Percentiles rank a stretch among this genome's conserved stretches.
These are phyloP conservation scores for Nilaparvata lugens DNA, from an alignment of 1,140 invertebrate genomes.

Conservation along the genomic window DNA sequence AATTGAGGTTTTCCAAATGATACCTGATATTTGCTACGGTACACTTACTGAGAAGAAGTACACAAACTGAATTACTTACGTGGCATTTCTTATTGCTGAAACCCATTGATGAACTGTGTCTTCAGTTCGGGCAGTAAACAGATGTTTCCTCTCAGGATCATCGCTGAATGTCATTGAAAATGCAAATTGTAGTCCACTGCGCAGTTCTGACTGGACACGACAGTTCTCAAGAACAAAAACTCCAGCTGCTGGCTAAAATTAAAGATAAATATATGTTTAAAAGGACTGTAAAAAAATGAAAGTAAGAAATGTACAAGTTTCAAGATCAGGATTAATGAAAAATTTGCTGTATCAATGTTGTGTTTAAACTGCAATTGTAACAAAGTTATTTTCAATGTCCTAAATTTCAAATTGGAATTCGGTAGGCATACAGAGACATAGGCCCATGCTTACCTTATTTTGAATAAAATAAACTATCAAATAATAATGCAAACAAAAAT, in stretches of 20 bases:
- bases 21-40: neutral
- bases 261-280: neutral
- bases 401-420: too few species aligned
- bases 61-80: conserved; percentile 23
- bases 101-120: conserved; percentile 51
- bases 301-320: neutral
- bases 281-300: neutral
- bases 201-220: conserved; percentile 49
- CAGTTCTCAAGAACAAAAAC: conserved; percentile 59
- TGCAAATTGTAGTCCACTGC: conserved; percentile 49
- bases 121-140: conserved; percentile 53
- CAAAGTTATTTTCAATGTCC: too few species aligned
- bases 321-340: conserved; percentile 31
- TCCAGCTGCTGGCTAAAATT: conserved; percentile 43
- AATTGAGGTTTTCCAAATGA: neutral
- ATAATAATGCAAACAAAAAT: too few species aligned
- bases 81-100: conserved; percentile 42
- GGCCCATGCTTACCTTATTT: too few species aligned
- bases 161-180: conserved; percentile 56
- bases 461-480: too few species aligned
- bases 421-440: too few species aligned
- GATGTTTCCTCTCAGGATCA: conserved; percentile 53
- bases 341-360: too few species aligned
- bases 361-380: too few species aligned
- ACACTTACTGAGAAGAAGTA: too few species aligned